phyloP scores from a whole-genome alignment of 2,888 invertebrate species.

The Hyalella azteca region DNA sequence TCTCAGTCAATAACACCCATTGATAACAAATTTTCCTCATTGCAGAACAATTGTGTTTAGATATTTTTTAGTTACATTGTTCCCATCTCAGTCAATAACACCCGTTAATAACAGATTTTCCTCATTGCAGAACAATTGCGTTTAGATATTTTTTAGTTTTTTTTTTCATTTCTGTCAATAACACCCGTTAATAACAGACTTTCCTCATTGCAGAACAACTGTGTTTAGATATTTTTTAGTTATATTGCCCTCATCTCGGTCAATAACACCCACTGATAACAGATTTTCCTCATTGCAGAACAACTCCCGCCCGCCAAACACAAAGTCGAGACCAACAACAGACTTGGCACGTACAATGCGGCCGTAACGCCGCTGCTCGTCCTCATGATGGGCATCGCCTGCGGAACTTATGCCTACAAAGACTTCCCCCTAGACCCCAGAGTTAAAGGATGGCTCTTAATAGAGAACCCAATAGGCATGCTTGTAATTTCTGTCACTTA shows the following conservation, averaged over 20 bases:
- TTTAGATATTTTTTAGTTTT: too few relatives aligned
- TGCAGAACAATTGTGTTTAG: conserved; percentile 28
- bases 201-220: too few relatives aligned
- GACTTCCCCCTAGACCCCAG: conserved; percentile 71
- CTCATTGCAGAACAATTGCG: conserved; percentile 8
- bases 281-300: not conserved
- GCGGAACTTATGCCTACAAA: conserved; percentile 30
- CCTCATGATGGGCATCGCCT: conserved; percentile 37
- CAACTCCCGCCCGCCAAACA: conserved; percentile 8
- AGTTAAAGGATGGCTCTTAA: conserved; percentile 89
- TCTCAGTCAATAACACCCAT: not conserved
- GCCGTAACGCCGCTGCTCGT: conserved; percentile 28
- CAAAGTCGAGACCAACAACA: conserved; percentile 8
- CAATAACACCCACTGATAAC: not conserved
- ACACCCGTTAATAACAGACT: too few relatives aligned
- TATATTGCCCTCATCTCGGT: too few relatives aligned
- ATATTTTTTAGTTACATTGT: too few relatives aligned
- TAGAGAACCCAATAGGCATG: conserved; percentile 92
- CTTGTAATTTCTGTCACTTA: conserved; percentile 86
- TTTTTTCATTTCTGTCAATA: too few relatives aligned
- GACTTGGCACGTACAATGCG: conserved; percentile 38
- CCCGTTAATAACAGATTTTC: not conserved
- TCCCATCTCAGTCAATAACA: too few relatives aligned
- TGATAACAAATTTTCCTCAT: not conserved
- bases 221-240: too few relatives aligned